Conservation (phyloP, 2,888 invertebrate species). For the Schizotus pectinicornis region DNA sequence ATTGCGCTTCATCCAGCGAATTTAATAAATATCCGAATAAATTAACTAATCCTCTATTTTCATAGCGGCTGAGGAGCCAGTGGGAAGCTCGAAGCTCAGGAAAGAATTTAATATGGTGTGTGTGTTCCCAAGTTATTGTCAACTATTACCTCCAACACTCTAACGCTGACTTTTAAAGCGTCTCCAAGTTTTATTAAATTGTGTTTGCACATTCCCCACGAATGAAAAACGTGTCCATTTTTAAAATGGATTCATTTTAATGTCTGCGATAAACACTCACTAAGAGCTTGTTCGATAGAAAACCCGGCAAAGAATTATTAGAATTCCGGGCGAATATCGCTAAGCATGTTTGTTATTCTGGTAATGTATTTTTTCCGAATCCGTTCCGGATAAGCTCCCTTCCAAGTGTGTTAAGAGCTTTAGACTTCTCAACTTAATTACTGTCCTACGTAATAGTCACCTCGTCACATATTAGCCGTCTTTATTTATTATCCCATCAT, state of each 20-base stretch:
- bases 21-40: no score
- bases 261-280: no score
- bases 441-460: slow-evolving; percentile 25
- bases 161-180: background rate
- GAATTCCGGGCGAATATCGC: slow-evolving; percentile 23
- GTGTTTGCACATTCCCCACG: slow-evolving; percentile 11
- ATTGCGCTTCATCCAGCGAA: no score
- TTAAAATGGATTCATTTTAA: background rate
- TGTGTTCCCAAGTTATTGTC: slow-evolving; percentile 6
- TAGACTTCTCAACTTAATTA: slow-evolving; percentile 35
- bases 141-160: slow-evolving; percentile 4
- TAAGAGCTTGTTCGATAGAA: background rate
- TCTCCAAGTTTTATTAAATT: slow-evolving; percentile 16
- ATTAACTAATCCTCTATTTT: no score
- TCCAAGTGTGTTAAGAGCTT: slow-evolving; percentile 30
- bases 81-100: background rate
- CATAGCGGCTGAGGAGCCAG: no score
- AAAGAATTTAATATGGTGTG: slow-evolving; percentile 24
- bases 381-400: slow-evolving; percentile 30
- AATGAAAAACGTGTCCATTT: slow-evolving; percentile 17
- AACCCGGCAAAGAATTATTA: slow-evolving; percentile 21
- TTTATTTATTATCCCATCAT: slow-evolving; percentile 16
- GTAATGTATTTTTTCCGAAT: slow-evolving; percentile 33
- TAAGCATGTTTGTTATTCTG: slow-evolving; percentile 28
- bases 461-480: slow-evolving; percentile 29